Percentiles rank a stretch among this genome's conserved stretches.
Conservation (phyloP, 2,113 vertebrate species). For the Myrmecophaga tridactyla region DNA sequence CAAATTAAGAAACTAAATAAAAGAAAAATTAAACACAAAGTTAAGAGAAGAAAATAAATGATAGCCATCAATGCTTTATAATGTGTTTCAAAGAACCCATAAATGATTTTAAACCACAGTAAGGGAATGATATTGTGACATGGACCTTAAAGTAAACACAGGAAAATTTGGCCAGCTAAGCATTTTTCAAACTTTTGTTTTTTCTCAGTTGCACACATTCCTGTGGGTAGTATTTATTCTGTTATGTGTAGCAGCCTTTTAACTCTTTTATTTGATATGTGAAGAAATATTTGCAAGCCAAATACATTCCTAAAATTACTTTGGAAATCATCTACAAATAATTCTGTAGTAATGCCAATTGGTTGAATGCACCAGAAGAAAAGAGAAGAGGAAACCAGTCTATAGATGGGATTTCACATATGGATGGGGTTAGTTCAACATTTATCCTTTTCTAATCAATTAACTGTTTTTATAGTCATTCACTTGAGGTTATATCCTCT, state of each 20-base stretch:
- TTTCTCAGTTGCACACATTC: background rate
- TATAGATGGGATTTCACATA: background rate
- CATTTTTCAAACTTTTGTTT: background rate
- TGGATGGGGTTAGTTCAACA: too few species aligned
- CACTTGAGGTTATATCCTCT: background rate
- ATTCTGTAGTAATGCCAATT: background rate
- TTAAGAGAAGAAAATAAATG: background rate
- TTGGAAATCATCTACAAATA: background rate
- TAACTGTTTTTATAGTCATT: background rate
- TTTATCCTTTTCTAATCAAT: background rate
- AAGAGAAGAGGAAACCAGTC: background rate
- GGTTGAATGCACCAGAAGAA: background rate
- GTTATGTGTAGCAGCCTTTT: background rate
- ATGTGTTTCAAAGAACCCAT: background rate
- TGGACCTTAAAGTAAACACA: background rate
- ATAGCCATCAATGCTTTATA: background rate
- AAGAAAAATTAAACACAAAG: background rate
- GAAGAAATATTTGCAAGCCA: background rate
- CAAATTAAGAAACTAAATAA: background rate
- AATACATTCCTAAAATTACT: background rate
- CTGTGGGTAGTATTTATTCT: background rate
- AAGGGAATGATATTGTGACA: background rate
- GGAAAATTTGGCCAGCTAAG: background rate
- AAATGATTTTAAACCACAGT: background rate
- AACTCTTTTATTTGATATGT: background rate